Evolutionary conservation across 2,113 vertebrate species (phyloP), one percentile per base, ranked within the genome.

Genomic region (Pagrus major): DNA sequence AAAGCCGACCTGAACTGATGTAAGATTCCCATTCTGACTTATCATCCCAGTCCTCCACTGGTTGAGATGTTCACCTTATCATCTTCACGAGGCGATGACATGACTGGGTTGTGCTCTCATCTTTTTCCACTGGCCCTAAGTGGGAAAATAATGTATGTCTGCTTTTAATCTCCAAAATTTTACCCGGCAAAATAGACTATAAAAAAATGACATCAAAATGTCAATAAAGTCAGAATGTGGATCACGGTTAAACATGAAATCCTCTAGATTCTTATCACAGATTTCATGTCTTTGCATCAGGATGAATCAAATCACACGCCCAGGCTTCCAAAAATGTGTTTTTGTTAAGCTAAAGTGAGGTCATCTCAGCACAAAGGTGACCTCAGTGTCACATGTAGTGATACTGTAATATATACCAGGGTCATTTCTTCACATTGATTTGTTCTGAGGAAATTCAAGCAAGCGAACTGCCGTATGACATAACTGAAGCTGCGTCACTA

Each of bases 371-470:
- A 58, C 44, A 51, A 25, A 60, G 8, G 3, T 60, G 61, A 66
- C 52, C 18, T 33, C 11, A 65, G 27, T 25, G 71, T 59, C 44
- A 25, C 23, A 52, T 33, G 44, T n/a, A n/a, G 16, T 58, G 16
- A 55, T n/a, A 71, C 25, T 29, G 37, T 25, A 42, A 35, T 58
- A 35, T 58, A 35, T 58, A 35, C 51, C 25, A 42, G 6, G 20
- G 60, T 60, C 20, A 7, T 46, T 12, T 59, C 20, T 59, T 10
- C 41, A 60, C 29, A 33, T 29, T 76, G 15, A 49, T 35, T 80
- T 71, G 29, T 71, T 33, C 25, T 39, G 25, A 71, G 21, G 39
- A 31, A 41, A 0, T 29, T 46, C 12, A 27, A 81, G 55, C 29
- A 37, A 23, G 31, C 31, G 31, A 46, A 35, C 29, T 35, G 20